Conservation (phyloP, 2,888 invertebrate genomes). For the Brenthis ino region DNA sequence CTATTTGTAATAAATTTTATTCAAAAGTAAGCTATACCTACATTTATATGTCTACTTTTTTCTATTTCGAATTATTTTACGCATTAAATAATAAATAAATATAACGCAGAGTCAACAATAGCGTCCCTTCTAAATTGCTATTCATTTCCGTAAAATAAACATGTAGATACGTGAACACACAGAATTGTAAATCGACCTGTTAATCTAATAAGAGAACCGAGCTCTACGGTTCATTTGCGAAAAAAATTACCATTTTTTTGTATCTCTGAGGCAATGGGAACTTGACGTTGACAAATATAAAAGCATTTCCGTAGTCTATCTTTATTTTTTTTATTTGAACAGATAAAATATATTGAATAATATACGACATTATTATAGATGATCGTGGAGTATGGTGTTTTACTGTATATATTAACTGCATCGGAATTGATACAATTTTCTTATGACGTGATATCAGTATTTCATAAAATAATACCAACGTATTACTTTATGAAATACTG, state of each 20-base stretch:
- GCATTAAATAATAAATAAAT: conserved; percentile 26
- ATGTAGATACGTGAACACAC: conserved; percentile 68
- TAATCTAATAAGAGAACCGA: conserved; percentile 79
- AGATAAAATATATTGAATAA: conserved; percentile 69
- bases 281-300: conserved; percentile 80
- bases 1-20: too few species aligned
- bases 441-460: too few species aligned
- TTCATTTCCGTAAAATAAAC: conserved; percentile 82
- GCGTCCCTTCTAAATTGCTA: conserved; percentile 69
- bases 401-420: conserved; percentile 15
- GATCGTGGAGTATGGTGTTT: conserved; percentile 16
- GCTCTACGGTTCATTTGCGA: conserved; percentile 78
- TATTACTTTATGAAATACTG: too few species aligned
- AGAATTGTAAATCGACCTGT: conserved; percentile 81
- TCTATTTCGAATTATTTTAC: too few species aligned
- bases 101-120: conserved; percentile 70
- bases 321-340: conserved; percentile 68
- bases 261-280: conserved; percentile 56
- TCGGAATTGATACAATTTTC: too few species aligned
- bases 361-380: conserved; percentile 39
- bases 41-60: too few species aligned
- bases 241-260: conserved; percentile 72
- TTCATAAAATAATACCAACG: too few species aligned
- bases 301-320: conserved; percentile 71
- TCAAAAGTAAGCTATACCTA: too few species aligned